phyloP scores from a whole-genome alignment of 2,113 vertebrate species.

The Podilymbus podiceps region DNA sequence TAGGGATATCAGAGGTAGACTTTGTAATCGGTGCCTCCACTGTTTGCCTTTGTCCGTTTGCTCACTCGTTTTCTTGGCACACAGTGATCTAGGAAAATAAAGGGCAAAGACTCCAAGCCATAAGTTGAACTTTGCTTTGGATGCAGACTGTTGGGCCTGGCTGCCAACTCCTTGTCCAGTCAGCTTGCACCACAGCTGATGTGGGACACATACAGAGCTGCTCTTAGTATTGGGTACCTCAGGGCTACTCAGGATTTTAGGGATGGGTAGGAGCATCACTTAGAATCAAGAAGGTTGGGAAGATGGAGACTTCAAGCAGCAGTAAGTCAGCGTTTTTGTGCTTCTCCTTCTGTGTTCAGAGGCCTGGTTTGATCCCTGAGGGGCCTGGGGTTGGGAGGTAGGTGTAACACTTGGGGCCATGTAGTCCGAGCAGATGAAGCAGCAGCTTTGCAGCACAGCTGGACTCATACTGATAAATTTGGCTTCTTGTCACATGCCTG shows the following conservation, averaged over 20 bases:
- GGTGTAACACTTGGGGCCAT: fast-evolving
- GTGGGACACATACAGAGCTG: not conserved
- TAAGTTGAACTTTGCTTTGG: not conserved
- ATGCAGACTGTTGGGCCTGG: not conserved
- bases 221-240: not conserved
- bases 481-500: not conserved
- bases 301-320: not conserved
- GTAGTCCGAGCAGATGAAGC: not conserved
- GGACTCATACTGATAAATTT: not conserved
- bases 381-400: not conserved
- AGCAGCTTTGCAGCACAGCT: not conserved
- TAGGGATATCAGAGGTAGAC: slow-evolving; percentile 15
- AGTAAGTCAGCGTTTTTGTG: not conserved
- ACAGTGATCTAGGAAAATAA: not conserved
- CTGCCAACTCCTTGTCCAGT: not conserved
- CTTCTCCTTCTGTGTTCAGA: not conserved
- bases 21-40: not conserved
- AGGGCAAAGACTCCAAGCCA: not conserved
- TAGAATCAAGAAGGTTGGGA: not conserved
- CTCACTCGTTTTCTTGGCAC: not conserved
- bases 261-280: not conserved
- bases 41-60: not conserved
- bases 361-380: not conserved
- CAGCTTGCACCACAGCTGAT: not conserved
- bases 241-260: not conserved